Base-by-base conservation (phyloP, 2,797 vertebrate genomes). In the Aplochiton taeniatus region DNA sequence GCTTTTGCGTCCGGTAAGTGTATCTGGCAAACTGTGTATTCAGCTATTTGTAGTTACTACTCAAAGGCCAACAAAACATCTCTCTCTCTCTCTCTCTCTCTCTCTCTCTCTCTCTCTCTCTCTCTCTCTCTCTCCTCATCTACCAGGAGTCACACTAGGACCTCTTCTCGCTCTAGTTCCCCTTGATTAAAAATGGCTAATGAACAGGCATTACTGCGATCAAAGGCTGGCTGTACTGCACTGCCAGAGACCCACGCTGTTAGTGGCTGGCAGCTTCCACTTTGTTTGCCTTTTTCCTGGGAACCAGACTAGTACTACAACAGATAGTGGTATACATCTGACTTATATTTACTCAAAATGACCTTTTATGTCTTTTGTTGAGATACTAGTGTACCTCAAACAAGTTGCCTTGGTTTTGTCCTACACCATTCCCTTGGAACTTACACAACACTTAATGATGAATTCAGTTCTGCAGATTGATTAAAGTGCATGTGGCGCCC, bases 401-500 rank as follows among this genome's bases (percentile, higher is more conserved):
- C 31, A 31, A 31, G 3, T 2, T 31, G 31, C 31, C 31, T 31
- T 31, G 31, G 31, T 31, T 31, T 12, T 52, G 10, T 16, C n/a
- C 8, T 18, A 18, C 1, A 52, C 9, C 31, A 55, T 55, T 55
- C 18, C 14, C 20, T 20, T 43, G 16, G 62, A 56, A 68, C 11
- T 66, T 58, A 55, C 52, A 63, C 1, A 4, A 48, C 9, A 47
- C 19, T 17, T n/a, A n/a, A n/a, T n/a, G 10, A 43, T 41, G 18
- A 42, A 61, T 46, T 46, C 68, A 53, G 73, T 46, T 4, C 19
- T 50, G 49, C 45, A 70, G 50, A 66, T 63, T 20, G 63, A 66
- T 70, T 11, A 67, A 2, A 56, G n/a, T 49, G 66, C 17, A 4
- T 20, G 12, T 74, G 66, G 85, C 74, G 68, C 85, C 89, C 81